Evolutionary conservation across 2,797 vertebrate species (phyloP).

Genomic region (Emys orbicularis): DNA sequence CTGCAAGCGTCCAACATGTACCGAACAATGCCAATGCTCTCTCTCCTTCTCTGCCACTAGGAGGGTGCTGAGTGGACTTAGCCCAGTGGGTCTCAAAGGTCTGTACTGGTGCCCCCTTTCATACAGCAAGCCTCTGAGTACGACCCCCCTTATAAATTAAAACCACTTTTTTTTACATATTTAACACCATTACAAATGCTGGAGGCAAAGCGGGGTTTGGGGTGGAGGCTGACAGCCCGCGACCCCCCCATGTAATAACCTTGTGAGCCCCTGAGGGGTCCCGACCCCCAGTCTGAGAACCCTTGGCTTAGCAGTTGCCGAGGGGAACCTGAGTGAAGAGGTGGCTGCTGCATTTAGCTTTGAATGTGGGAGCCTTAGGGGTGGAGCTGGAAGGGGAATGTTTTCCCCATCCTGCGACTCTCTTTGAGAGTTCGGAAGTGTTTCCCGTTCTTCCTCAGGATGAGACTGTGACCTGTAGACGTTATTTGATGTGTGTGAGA

Average conservation of each 20-base stretch:
- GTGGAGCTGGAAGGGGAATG: neutral
- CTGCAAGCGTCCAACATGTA: neutral
- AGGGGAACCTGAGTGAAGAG: neutral
- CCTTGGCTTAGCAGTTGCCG: neutral
- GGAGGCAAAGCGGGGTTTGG: no score
- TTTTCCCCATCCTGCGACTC: neutral
- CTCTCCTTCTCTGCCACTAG: neutral
- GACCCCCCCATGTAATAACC: no score
- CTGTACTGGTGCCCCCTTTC: no score
- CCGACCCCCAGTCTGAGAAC: no score
- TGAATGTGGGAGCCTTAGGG: neutral
- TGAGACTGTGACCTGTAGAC: neutral
- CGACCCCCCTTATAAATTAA: no score
- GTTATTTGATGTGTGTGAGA: neutral
- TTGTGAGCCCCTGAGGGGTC: no score
- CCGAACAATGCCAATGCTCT: neutral
- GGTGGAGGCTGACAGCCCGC: no score
- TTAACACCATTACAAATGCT: no score
- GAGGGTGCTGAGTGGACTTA: neutral
- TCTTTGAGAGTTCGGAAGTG: neutral
- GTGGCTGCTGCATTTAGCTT: neutral
- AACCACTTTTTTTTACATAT: no score
- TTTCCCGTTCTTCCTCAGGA: neutral
- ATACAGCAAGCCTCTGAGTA: no score
- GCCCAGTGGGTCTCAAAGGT: no score